phyloP scores from a whole-genome alignment of 2,797 vertebrate genomes.

The Argyrosomus regius region DNA sequence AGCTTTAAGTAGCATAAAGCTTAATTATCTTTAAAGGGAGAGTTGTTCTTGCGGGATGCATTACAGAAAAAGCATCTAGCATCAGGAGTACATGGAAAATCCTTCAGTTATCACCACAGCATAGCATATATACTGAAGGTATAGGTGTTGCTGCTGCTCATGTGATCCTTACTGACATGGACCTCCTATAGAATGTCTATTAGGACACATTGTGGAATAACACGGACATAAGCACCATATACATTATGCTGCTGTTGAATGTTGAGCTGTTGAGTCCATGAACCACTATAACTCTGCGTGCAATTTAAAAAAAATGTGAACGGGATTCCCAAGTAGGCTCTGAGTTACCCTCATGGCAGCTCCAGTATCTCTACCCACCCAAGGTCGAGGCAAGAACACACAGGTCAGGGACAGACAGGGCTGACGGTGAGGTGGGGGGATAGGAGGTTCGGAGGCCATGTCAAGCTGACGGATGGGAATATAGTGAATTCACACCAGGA shows the following conservation, averaged over 20 bases:
- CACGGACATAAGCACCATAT: slow-evolving; percentile 15
- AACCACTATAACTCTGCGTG: slow-evolving; percentile 41
- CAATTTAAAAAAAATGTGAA: slow-evolving; percentile 43
- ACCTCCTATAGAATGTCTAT: slow-evolving; percentile 18
- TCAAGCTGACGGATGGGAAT: slow-evolving; percentile 79
- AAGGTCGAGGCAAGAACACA: slow-evolving; percentile 70
- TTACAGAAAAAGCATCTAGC: not conserved
- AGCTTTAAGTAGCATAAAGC: not conserved
- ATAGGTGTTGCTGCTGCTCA: not conserved
- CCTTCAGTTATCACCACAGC: not conserved
- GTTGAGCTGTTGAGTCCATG: slow-evolving; percentile 28
- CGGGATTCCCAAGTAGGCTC: slow-evolving; percentile 33
- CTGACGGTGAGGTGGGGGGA: slow-evolving; percentile 46
- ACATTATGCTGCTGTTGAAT: slow-evolving; percentile 41
- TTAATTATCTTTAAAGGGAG: not conserved
- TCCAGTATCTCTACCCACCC: slow-evolving; percentile 35
- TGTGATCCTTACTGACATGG: not conserved
- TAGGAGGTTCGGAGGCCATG: slow-evolving; percentile 67
- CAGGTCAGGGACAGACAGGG: slow-evolving; percentile 67
- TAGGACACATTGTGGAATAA: slow-evolving; percentile 10
- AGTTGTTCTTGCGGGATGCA: not conserved
- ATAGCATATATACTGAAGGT: not conserved
- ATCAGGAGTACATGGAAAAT: not conserved
- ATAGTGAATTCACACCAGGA: slow-evolving; percentile 60
- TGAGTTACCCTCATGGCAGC: slow-evolving; percentile 43